phyloP scores from a whole-genome alignment of 2,888 invertebrate genomes.

The Hipparchia semele region DNA sequence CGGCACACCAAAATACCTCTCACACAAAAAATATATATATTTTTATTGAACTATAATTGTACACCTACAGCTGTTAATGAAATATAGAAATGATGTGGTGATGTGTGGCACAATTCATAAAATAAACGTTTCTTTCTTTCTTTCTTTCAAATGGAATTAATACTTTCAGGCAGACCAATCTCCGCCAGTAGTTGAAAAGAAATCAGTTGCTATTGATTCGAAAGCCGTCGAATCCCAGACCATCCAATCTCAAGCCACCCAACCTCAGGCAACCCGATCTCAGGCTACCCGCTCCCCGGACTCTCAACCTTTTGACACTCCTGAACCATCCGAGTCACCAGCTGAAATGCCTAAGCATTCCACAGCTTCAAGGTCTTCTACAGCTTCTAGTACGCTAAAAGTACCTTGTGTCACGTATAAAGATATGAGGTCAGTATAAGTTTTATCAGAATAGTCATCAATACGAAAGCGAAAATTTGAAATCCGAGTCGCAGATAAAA shows the following conservation, averaged over 20 bases:
- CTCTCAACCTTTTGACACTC: not conserved
- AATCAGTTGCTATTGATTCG: constrained; percentile 49
- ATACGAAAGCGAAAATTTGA: no score
- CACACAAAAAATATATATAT: no score
- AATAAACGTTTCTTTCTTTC: no score
- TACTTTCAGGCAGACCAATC: constrained; percentile 28
- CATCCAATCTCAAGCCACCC: constrained; percentile 22
- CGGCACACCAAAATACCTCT: no score
- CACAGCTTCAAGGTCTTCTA: not conserved
- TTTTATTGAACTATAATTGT: no score
- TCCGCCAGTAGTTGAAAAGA: constrained; percentile 74
- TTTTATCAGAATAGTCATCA: not conserved
- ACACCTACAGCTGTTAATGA: no score
- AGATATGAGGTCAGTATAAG: constrained; percentile 52
- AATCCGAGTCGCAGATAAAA: no score
- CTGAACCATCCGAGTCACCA: not conserved
- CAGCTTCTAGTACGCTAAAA: not conserved
- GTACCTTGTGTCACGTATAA: constrained; percentile 42
- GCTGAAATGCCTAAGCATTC: not conserved
- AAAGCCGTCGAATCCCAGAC: constrained; percentile 18
- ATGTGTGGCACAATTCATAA: no score
- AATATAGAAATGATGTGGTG: no score
- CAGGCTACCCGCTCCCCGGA: not conserved
- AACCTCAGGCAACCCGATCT: not conserved
- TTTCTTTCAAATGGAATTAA: not conserved